Base-by-base conservation (phyloP, 2,797 vertebrate species). In the Hapalemur alaotrensis region DNA sequence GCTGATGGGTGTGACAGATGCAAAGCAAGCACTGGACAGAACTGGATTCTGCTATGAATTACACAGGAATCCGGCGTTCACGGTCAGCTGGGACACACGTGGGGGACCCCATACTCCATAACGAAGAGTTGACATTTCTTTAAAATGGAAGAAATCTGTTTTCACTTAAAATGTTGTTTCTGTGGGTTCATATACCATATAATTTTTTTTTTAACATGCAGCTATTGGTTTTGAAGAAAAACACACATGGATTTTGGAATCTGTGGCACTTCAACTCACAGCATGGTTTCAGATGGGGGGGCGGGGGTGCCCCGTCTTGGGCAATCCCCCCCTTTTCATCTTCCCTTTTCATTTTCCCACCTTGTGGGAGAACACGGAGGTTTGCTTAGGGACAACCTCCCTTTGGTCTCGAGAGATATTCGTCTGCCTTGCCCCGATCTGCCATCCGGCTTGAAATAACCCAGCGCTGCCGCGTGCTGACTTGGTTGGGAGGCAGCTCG, bases 141-240 rank as follows among this genome's bases (percentile, higher is more conserved):
- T 90, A 93, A 97, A 96, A 96, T 97, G 84, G 83, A 92, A 95
- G 93, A 93, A 78, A 96, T 98, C 97, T 98, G 98, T 83, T 98
- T 98, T 95, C 75, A 97, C 97, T 98, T 98, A 98, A 96, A 91
- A 96, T 95, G 92, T 70, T 98, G 81, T 92, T 96, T 92, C 94
- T 97, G 91, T 91, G 75, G 98, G 95, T 80, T 97, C 95, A 92
- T 78, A 78, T 80, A 94, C 35, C 95, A 48, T 57, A 96, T 95
- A 97, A 97, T 96, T 81, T 95, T 85, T 90, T 43, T 25, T 57
- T 95, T 97, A 80, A 93, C 81, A 69, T 15, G 18, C 38, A 91
- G 46, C 86, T 93, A 73, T 95, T 97, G 95, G 73, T 95, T 95
- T 96, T 82, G 87, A 96, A 97, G 95, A 96, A 84, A 97, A 97